Percentiles rank a stretch among this genome's conserved stretches.
These are phyloP conservation scores for Luehdorfia chinensis DNA, from an alignment of 1,140 invertebrate genomes.

Conservation along the genomic window DNA sequence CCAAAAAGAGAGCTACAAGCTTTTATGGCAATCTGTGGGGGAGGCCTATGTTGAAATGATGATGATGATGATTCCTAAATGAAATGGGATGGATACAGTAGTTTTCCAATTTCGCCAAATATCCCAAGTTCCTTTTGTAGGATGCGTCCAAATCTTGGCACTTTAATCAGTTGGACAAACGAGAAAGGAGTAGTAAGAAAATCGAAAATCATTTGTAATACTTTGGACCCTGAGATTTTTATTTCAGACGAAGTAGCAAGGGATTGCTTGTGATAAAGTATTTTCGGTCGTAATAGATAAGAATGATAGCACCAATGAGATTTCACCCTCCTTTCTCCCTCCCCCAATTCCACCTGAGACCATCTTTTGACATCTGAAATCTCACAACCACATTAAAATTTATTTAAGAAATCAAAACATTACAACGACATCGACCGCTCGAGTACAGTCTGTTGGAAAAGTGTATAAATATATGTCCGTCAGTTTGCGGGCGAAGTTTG, in stretches of 20 bases:
- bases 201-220: no score
- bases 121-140: no score
- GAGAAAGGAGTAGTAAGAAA: no score
- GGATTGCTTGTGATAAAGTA: background rate
- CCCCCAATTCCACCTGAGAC: constrained; percentile 1
- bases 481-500: constrained; percentile 14
- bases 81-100: no score
- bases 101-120: no score
- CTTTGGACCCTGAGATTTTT: no score
- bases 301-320: constrained; percentile 7
- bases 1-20: no score
- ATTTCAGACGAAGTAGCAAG: background rate
- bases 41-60: no score
- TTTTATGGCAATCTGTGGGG: no score
- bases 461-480: constrained; percentile 17
- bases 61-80: no score
- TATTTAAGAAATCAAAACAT: constrained; percentile 12
- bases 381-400: constrained; percentile 5
- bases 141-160: no score
- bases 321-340: background rate
- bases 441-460: constrained; percentile 12
- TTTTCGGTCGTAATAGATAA: constrained; percentile 7
- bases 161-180: no score
- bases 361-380: background rate
- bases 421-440: constrained; percentile 8